These are phyloP conservation scores for Drosophila kuntzei DNA, from an alignment of 2,888 invertebrate genomes.

Conservation along the genomic window DNA sequence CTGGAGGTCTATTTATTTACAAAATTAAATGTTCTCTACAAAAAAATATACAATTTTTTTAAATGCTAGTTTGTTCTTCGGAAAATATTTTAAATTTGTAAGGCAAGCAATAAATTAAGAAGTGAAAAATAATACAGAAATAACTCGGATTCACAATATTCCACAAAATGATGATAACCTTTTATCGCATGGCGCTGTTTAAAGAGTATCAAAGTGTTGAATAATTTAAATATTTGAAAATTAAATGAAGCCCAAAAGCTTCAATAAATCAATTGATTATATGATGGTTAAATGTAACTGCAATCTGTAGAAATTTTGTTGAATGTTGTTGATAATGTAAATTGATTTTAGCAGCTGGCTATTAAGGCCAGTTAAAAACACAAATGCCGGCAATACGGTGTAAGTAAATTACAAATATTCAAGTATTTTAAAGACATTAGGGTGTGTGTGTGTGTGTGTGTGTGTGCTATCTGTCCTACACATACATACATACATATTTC, in stretches of 20 bases:
- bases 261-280: conserved; percentile 1
- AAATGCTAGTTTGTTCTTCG: too few relatives aligned
- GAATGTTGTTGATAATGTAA: background rate
- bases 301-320: background rate
- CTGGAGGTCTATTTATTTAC: too few relatives aligned
- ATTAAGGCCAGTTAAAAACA: background rate
- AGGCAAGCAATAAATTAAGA: too few relatives aligned
- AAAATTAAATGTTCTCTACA: too few relatives aligned
- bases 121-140: too few relatives aligned
- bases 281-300: conserved; percentile 4
- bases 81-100: too few relatives aligned
- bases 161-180: background rate
- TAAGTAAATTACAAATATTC: conserved; percentile 8
- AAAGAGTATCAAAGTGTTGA: background rate
- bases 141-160: too few relatives aligned
- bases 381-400: conserved; percentile 1
- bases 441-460: background rate
- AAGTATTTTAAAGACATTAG: background rate
- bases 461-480: background rate
- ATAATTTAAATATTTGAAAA: background rate
- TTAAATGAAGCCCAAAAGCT: background rate
- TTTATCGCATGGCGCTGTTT: background rate
- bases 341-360: conserved; percentile 3
- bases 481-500: background rate
- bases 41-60: too few relatives aligned